Conservation (phyloP, 1,140 invertebrate species). For the Pogonomyrmex barbatus region DNA sequence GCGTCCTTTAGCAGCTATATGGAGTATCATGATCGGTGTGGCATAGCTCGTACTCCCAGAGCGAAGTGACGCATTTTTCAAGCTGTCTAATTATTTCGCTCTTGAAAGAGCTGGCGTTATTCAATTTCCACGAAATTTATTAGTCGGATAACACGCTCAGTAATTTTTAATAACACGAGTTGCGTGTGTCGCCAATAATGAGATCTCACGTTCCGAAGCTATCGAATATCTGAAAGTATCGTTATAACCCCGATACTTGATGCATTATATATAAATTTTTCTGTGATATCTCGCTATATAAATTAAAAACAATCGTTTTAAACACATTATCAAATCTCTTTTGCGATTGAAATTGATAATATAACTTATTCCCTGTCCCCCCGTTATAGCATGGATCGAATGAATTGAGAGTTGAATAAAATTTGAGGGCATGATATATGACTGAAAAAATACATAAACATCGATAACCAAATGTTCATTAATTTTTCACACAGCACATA, state of each 20-base stretch:
- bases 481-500: constrained; percentile 31
- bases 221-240: not conserved
- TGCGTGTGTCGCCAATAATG: constrained; percentile 23
- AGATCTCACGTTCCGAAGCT: not conserved
- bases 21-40: constrained; percentile 29
- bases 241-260: not conserved
- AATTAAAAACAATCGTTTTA: not conserved
- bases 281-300: not conserved
- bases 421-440: not conserved
- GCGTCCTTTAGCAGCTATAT: not conserved
- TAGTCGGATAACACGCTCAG: constrained; percentile 35
- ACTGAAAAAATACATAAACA: constrained; percentile 8
- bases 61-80: constrained; percentile 73
- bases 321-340: not conserved
- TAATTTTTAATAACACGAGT: constrained; percentile 72
- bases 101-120: constrained; percentile 63
- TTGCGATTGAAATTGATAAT: not conserved
- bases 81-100: constrained; percentile 73
- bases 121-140: constrained; percentile 73
- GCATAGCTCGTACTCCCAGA: not conserved
- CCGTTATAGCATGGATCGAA: not conserved
- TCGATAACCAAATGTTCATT: constrained; percentile 38
- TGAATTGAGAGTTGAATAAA: constrained; percentile 14
- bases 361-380: not conserved
- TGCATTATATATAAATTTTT: not conserved